Base-by-base conservation (phyloP, 2,888 invertebrate genomes). In the Leucophenga maculata region DNA sequence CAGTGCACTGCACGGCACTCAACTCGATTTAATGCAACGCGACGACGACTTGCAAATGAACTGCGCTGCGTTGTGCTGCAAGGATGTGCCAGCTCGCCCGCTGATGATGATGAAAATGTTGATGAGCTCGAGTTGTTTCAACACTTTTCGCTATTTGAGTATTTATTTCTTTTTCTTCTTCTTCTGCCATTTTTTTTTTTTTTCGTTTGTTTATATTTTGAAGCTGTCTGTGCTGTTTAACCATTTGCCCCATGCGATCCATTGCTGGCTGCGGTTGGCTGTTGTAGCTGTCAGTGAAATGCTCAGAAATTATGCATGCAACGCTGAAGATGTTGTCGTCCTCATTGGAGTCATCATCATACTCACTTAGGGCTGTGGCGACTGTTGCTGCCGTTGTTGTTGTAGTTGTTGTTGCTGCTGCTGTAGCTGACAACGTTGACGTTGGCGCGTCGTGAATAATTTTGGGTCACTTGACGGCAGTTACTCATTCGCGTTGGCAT, bases 401-500 rank as follows among this genome's bases (percentile, higher is more conserved):
- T n/a, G 4, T 20, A 20, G 44, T 14, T 11, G 62, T 8, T 59
- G 59, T 31, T 59, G 59, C 16, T n/a, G 59, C n/a, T 22, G 13
- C n/a, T 57, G 54, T 20, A 6, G 4, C n/a, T 57, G 57, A 26
- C 57, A 57, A 22, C 26, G 39, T 60, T 60, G 50, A 50, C 50
- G 60, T 60, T 44, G 60, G 48, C 48, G 48, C 74, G 71, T 76
- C 74, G 84, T 81, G 84, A 81, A 81, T 81, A 81, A 81, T 81
- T 64, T 64, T 81, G 84, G 80, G 84, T 81, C 80, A 81, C 81
- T 81, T 73, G 79, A 74, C 76, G 84, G 81, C 80, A 81, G 84
- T 81, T 81, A 81, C 83, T 81, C 80, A 84, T 75, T 70, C 81
- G 79, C 83, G 81, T 75, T 80, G 79, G 39, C 39, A 39, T 79